phyloP scores from a whole-genome alignment of 2,888 invertebrate genomes.

The Amaurobius ferox region DNA sequence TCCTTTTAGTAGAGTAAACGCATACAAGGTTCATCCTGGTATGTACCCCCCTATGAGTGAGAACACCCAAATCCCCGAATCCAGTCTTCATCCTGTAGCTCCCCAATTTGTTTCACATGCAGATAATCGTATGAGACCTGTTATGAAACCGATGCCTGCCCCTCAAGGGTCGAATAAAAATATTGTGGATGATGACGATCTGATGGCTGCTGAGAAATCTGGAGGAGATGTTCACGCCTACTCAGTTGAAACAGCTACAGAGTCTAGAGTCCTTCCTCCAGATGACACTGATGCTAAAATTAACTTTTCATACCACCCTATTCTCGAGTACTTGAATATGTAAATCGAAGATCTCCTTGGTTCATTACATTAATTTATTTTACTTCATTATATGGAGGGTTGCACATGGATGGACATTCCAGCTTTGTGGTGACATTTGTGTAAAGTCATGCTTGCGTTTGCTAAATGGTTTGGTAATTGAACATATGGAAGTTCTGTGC shows the following conservation, averaged over 20 bases:
- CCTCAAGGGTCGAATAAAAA: conserved; percentile 35
- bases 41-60: conserved; percentile 40
- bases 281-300: conserved; percentile 59
- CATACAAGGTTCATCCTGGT: conserved; percentile 40
- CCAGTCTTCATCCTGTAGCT: conserved; percentile 3
- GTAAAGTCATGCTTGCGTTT: too few species aligned
- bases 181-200: conserved; percentile 48
- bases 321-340: conserved; percentile 72
- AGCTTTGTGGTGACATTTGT: too few species aligned
- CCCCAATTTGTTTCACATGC: conserved; percentile 26
- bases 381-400: too few species aligned
- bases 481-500: too few species aligned
- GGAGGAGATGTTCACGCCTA: conserved; percentile 22
- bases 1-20: too few species aligned
- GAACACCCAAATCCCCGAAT: conserved; percentile 42
- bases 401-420: too few species aligned
- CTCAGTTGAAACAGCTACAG: conserved; percentile 2
- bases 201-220: conserved; percentile 57
- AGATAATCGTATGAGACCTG: background rate
- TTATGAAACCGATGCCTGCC: conserved; percentile 48
- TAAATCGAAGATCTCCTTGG: background rate
- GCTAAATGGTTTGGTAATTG: too few species aligned
- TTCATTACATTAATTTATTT: too few species aligned
- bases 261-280: background rate
- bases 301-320: conserved; percentile 74